Base-by-base conservation (phyloP, 2,797 vertebrate genomes). In the Eurystomus glaucurus region DNA sequence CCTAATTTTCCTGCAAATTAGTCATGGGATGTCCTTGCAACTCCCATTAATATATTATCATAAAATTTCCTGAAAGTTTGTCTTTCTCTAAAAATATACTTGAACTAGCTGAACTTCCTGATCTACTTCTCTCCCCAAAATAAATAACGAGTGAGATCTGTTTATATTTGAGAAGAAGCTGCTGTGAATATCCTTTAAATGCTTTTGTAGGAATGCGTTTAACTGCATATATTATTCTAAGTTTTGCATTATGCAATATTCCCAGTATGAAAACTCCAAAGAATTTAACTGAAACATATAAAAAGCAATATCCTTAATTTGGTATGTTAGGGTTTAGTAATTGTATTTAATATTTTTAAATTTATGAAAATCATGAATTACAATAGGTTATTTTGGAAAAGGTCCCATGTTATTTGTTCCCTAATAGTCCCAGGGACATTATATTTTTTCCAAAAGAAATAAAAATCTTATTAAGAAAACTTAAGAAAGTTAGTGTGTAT, bases 21-120 rank as follows among this genome's bases (percentile, higher is more conserved):
- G 35, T 60, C 43, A 48, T 37, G 25, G 48, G 45, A 85, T 78
- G 31, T 2, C 35, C 33, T 17, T 86, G 46, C 29, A 79, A 51
- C 48, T 92, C 26, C 29, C 35, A 74, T 12, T 43, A 51, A 81
- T 54, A 66, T 46, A 62, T 62, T 90, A 95, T 58, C 58, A 72
- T 52, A 80, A 85, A 35, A 48, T 9, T 0, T 79, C 68, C 28
- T 78, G 39, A 91, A 88, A 94, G 91, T 52, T 86, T 86, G 41
- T 70, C 77, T 93, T 96, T 92, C 95, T 88, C 95, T 92, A 94
- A 96, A 97, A 97, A 95, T 94, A 87, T 39, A 70, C 58, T 96
- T 93, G 79, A 93, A 85, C 88, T 82, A 90, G 74, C 41, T 86
- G 85, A 93, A 96, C 90, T 97, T 97, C 90, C 95, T 96, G 83